Evolutionary conservation across 2,113 vertebrate species (phyloP), one percentile per base, ranked within the genome.

Genomic region (Cephalophus harveyi): DNA sequence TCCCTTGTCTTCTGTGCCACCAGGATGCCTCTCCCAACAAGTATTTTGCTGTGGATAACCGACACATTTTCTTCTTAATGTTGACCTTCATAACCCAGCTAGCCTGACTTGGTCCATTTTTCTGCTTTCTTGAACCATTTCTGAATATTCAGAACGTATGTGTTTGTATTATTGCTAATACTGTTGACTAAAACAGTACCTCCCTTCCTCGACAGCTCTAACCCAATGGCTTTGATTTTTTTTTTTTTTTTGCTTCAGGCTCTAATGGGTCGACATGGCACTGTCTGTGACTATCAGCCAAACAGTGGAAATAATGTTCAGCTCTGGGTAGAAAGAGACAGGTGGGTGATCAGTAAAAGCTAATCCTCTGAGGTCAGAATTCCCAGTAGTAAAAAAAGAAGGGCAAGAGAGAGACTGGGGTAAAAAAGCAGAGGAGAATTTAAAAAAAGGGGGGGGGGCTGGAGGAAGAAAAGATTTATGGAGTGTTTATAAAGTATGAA

Each of bases 351-450:
- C 15, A 85, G n/a, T 2, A 62, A 74, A 14, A 17, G 57, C 16
- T 60, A 78, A 87, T 89, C 74, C 16, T 97, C 71, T 28, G 30
- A 62, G 78, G n/a, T 79, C 79, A 86, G 82, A 87, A 82, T 67
- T 94, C n/a, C 27, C 89, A 55, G 1, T 17, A 16, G 55, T 36
- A 15, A 59, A 94, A 59, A 67, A 59, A 71, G 30, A 71, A 11
- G 64, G 28, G 71, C 67, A 36, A 36, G 36, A 85, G 36, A 33
- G 6, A 46, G 8, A 55, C 17, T 13, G 40, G 6, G 10, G 11
- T 36, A 74, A 60, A 74, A 19, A 15, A 0, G 14, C 23, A 12
- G 6, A 54, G 10, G 50, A 59, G 14, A 48, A 55, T 17, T 62
- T 12, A 7, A 36, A 79, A 52, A 5, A 36, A 27, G 6, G 1